Conservation (phyloP, 2,888 invertebrate species). For the Enchytraeus crypticus region DNA sequence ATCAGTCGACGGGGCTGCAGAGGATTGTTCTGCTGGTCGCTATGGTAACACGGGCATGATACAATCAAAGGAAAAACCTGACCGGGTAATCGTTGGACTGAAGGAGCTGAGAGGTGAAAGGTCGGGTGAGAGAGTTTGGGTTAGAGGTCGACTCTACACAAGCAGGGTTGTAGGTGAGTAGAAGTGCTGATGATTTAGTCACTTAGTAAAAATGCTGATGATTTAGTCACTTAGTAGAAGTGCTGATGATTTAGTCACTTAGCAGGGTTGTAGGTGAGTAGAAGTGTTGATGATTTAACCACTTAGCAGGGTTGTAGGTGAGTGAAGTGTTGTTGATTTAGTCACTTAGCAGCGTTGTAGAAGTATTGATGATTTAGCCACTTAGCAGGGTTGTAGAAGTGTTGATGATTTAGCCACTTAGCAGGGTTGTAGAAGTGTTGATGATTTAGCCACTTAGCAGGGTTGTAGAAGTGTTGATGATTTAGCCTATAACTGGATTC, state of each 20-base stretch:
- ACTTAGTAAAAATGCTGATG: neutral
- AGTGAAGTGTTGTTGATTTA: neutral
- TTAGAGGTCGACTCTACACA: neutral
- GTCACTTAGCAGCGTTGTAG: too few species aligned
- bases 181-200: neutral
- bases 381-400: too few species aligned
- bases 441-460: too few species aligned
- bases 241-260: constrained; percentile 1
- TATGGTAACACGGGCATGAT: constrained; percentile 14
- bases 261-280: neutral
- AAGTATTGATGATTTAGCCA: too few species aligned
- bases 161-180: constrained; percentile 5
- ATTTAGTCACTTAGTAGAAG: constrained; percentile 1
- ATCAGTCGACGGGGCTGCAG: neutral
- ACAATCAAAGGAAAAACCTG: constrained; percentile 2
- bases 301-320: neutral
- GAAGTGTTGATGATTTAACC: neutral
- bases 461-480: too few species aligned
- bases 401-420: too few species aligned
- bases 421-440: too few species aligned
- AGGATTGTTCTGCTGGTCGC: constrained; percentile 2
- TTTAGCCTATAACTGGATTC: too few species aligned
- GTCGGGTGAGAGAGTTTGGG: neutral
- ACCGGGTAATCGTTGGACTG: neutral
- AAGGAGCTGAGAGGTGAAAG: neutral